These are phyloP conservation scores for Tenthredo distinguenda DNA, from an alignment of 2,888 invertebrate genomes.

Conservation along the genomic window DNA sequence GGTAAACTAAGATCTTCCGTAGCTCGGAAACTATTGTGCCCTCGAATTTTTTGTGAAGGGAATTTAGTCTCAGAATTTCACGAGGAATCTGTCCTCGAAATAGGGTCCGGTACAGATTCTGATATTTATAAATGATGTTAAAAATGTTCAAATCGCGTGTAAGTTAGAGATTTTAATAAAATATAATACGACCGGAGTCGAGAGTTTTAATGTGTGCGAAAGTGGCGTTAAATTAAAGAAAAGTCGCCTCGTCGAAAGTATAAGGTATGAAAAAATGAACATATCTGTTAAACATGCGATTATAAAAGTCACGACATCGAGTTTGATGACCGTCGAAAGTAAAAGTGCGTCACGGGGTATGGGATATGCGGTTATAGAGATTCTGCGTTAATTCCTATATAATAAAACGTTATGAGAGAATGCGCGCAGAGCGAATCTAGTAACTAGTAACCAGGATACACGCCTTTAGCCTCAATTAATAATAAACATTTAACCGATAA, in stretches of 20 bases:
- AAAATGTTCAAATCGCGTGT: neutral
- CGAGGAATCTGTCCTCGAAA: too few species aligned
- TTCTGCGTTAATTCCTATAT: neutral
- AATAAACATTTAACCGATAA: conserved; percentile 1
- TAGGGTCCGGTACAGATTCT: too few species aligned
- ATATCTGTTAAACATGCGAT: neutral
- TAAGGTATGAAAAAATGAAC: neutral
- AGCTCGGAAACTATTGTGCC: too few species aligned
- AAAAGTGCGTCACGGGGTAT: neutral
- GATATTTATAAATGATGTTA: too few species aligned
- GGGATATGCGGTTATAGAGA: neutral
- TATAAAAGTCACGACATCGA: conserved; percentile 5
- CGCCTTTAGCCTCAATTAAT: conserved; percentile 8
- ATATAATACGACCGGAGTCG: neutral
- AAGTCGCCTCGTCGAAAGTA: neutral
- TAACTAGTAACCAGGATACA: neutral
- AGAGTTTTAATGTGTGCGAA: neutral
- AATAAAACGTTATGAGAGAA: neutral
- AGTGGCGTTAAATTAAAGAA: neutral
- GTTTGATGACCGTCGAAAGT: conserved; percentile 9
- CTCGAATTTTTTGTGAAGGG: too few species aligned
- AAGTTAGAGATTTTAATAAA: neutral
- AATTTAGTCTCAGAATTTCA: too few species aligned
- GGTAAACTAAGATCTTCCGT: too few species aligned
- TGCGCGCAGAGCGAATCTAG: neutral